phyloP scores from a whole-genome alignment of 2,113 vertebrate genomes.

The Carassius carassius region DNA sequence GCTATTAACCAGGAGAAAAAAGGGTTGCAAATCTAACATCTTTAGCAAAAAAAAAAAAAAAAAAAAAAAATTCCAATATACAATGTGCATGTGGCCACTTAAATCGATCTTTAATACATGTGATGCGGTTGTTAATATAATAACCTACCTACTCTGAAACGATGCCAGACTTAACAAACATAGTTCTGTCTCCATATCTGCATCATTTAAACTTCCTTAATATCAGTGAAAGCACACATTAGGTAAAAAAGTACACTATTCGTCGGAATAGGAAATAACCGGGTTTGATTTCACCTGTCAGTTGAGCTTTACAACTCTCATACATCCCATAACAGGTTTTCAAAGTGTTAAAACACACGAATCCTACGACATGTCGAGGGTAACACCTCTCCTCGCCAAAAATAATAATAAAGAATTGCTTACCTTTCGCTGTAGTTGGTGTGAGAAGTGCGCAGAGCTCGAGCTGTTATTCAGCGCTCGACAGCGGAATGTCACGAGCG shows the following conservation, averaged over 20 bases:
- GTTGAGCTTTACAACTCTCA: not conserved
- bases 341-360: not conserved
- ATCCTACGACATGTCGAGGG: not conserved
- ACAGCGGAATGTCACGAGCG: slow-evolving; percentile 47
- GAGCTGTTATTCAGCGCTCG: slow-evolving; percentile 44
- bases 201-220: not conserved
- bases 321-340: not conserved
- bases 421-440: slow-evolving; percentile 48
- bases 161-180: not conserved
- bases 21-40: not conserved
- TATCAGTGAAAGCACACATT: not conserved
- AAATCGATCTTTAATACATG: not conserved
- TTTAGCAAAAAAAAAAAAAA: not conserved
- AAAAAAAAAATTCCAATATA: not conserved
- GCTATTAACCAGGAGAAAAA: not conserved
- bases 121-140: not conserved
- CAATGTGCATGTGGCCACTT: not conserved
- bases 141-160: not conserved
- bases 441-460: slow-evolving; percentile 35
- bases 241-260: not conserved
- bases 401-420: not conserved
- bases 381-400: not conserved
- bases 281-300: slow-evolving; percentile 36
- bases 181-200: not conserved
- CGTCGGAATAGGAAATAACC: slow-evolving; percentile 5